These are phyloP conservation scores for Coccyzus lansbergi DNA, from an alignment of 2,797 vertebrate species.

Conservation along the genomic window DNA sequence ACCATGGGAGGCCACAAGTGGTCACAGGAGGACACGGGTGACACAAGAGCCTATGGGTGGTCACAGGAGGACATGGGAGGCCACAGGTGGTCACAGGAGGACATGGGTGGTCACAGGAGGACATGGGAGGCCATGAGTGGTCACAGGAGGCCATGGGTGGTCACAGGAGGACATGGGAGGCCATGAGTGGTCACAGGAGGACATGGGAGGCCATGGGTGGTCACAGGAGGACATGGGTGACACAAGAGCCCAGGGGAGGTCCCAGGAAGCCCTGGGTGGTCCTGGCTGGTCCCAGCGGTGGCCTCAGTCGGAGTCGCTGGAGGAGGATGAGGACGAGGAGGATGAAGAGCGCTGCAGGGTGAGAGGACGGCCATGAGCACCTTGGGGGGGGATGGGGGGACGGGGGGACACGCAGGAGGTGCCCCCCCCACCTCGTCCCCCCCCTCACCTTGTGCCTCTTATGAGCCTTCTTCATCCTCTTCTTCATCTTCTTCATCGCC, in stretches of 20 bases:
- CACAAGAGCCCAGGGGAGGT: background rate
- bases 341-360: background rate
- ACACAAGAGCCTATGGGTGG: background rate
- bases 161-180: background rate
- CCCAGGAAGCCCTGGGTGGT: too few relatives aligned
- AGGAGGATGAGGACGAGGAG: background rate
- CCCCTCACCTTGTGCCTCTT: slow-evolving; percentile 78
- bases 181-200: too few relatives aligned
- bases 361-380: background rate
- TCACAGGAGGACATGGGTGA: background rate
- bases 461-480: slow-evolving; percentile 86
- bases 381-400: background rate
- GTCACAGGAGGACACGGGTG: too few relatives aligned
- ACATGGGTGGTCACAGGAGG: background rate
- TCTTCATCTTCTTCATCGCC: slow-evolving; percentile 74
- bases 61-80: background rate
- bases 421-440: background rate
- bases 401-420: background rate
- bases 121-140: background rate
- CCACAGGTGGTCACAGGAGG: too few relatives aligned
- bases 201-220: background rate
- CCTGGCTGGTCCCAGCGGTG: background rate
- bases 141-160: background rate
- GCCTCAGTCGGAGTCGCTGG: background rate
- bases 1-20: too few relatives aligned